Base-by-base conservation (phyloP, 1,140 invertebrate genomes). In the Drosophila ogumai region DNA sequence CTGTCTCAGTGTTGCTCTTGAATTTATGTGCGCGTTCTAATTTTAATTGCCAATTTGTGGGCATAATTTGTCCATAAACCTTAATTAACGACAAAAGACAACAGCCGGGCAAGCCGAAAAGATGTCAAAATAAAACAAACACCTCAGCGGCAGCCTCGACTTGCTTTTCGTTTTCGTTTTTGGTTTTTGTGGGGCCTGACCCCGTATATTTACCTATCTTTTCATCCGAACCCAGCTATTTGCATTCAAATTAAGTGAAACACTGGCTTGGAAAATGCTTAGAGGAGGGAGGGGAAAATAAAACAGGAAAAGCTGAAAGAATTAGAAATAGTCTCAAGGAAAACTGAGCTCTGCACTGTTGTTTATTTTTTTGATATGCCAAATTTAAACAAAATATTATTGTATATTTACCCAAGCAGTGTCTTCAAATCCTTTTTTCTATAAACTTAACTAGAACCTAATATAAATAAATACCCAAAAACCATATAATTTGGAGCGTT, bases 41-140 rank as follows among this genome's bases (percentile, higher is more conserved):
- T 90, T 90, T 90, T 90, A 90, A 90, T 90, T 90, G 85, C 75
- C 85, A 90, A 90, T 90, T 90, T 90, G 85, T 90, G 85, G 86
- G 81, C 85, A 90, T 90, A 90, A 90, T 90, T 90, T 90, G 85
- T 81, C 78, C 81, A 90, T 90, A 90, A 90, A 90, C 81, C 81
- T 85, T 90, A 90, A 90, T 90, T 90, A 90, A 90, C 86, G 81
- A 82, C 85, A 63, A 90, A 90, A 90, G 81, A 75, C 68, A 90
- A 90, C 85, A 90, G 49, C 41, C 73, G 54, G 54, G 40, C 46
- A 73, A 72, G 52, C 64, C 71, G 56, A 90, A 84, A 88, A 88
- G 84, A 88, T 88, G 84, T 88, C 85, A 84, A 90, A 88, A 88
- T 90, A 90, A 90, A 90, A 85, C 78, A 90, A 90, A 90, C 85